Percentiles rank a stretch among this genome's conserved stretches.
Evolutionary conservation across 2,888 invertebrate genomes (phyloP).

Genomic region (Hypolimnas misippus): DNA sequence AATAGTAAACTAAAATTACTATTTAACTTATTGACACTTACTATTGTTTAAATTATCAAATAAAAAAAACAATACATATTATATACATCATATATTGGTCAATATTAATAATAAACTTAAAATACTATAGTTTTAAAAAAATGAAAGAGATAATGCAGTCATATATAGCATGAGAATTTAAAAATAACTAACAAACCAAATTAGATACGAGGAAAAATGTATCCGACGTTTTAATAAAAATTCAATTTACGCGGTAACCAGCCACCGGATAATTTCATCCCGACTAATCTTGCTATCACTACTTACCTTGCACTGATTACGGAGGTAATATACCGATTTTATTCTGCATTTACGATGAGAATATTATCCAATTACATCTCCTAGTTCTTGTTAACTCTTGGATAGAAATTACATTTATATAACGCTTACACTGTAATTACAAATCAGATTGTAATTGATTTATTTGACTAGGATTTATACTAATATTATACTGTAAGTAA

Average conservation of each 20-base stretch:
- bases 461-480: background rate
- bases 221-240: constrained; percentile 9
- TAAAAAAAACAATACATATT: no score
- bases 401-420: background rate
- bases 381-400: constrained; percentile 4
- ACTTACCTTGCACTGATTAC: constrained; percentile 46
- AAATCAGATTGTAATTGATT: background rate
- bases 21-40: no score
- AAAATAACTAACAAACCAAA: no score
- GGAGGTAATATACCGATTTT: constrained; percentile 33
- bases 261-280: constrained; percentile 44
- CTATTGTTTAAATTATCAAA: no score
- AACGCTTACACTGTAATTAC: background rate
- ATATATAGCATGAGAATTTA: no score
- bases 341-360: constrained; percentile 35
- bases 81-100: no score
- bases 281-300: constrained; percentile 44
- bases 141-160: no score
- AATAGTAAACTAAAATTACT: no score
- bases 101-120: no score
- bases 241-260: constrained; percentile 35
- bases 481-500: no score
- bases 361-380: constrained; percentile 41
- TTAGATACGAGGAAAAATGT: background rate
- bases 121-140: no score